Evolutionary conservation across 2,113 vertebrate species (phyloP).

Genomic region (Peromyscus leucopus): DNA sequence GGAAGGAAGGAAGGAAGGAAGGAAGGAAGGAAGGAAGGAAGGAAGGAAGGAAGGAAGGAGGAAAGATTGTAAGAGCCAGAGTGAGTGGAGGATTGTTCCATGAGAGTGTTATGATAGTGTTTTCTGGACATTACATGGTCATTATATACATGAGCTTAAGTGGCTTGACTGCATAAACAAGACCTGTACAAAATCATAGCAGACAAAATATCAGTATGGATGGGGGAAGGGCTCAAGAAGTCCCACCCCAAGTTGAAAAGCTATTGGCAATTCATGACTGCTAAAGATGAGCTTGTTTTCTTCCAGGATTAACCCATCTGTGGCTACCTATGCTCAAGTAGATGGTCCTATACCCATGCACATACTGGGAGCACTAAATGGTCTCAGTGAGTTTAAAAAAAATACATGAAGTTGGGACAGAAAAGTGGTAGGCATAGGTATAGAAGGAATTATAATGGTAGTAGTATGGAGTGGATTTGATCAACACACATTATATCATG

Average conservation of each 20-base stretch:
- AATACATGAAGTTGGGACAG: neutral
- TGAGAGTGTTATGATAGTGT: neutral
- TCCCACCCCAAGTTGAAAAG: neutral
- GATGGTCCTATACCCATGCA: neutral
- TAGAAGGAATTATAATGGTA: neutral
- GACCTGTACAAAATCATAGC: neutral
- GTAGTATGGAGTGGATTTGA: neutral
- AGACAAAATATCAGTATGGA: neutral
- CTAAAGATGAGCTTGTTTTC: neutral
- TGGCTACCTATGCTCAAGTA: neutral
- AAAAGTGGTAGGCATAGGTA: neutral
- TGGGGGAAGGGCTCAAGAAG: neutral
- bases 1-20: too few relatives aligned
- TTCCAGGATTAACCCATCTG: neutral
- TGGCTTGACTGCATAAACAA: neutral
- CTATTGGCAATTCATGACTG: neutral
- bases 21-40: too few relatives aligned
- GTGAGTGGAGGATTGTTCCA: neutral
- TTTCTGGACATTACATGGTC: neutral
- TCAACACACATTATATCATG: neutral
- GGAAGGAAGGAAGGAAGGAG: neutral
- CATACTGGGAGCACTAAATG: neutral
- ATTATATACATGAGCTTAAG: neutral
- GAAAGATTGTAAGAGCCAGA: neutral
- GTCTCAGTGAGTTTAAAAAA: neutral